Conservation (phyloP, 2,797 vertebrate genomes). For the Chrosomus eos region DNA sequence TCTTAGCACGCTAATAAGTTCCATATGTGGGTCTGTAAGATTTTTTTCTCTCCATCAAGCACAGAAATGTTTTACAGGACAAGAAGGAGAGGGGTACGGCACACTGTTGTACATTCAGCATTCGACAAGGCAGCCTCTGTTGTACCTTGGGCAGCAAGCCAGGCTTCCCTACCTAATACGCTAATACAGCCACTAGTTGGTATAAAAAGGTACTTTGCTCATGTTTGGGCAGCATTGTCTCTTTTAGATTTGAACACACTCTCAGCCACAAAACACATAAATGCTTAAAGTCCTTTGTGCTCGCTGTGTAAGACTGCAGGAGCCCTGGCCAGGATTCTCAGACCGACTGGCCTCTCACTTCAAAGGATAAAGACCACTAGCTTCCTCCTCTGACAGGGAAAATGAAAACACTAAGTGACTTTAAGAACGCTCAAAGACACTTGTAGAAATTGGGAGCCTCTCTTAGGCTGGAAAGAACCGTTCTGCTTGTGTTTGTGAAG, state of each 20-base stretch:
- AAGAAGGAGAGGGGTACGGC: constrained; percentile 73
- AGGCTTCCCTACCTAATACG: constrained; percentile 82
- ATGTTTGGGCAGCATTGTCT: constrained; percentile 59
- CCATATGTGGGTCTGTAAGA: constrained; percentile 82
- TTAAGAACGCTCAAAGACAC: constrained; percentile 42
- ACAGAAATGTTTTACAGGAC: constrained; percentile 83
- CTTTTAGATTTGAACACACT: constrained; percentile 40
- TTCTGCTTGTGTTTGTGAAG: constrained; percentile 50
- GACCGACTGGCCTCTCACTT: constrained; percentile 47
- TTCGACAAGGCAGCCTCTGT: constrained; percentile 89
- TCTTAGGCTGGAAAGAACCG: constrained; percentile 28
- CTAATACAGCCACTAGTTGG: constrained; percentile 71
- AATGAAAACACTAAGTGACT: constrained; percentile 39
- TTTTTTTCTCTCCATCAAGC: constrained; percentile 40
- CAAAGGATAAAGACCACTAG: constrained; percentile 42
- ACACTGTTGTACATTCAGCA: constrained; percentile 85
- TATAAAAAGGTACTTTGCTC: constrained; percentile 61
- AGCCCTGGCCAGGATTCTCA: constrained; percentile 40
- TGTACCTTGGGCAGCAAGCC: constrained; percentile 84
- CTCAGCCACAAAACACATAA: constrained; percentile 37
- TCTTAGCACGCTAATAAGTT: constrained; percentile 83
- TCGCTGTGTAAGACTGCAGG: constrained; percentile 34
- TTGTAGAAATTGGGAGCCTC: constrained; percentile 34
- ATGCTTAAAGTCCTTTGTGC: constrained; percentile 56
- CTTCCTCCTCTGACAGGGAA: constrained; percentile 42